Percentiles rank a stretch among this genome's conserved stretches.
phyloP scores from a whole-genome alignment of 2,888 invertebrate genomes.

The Andricus quercusramuli region DNA sequence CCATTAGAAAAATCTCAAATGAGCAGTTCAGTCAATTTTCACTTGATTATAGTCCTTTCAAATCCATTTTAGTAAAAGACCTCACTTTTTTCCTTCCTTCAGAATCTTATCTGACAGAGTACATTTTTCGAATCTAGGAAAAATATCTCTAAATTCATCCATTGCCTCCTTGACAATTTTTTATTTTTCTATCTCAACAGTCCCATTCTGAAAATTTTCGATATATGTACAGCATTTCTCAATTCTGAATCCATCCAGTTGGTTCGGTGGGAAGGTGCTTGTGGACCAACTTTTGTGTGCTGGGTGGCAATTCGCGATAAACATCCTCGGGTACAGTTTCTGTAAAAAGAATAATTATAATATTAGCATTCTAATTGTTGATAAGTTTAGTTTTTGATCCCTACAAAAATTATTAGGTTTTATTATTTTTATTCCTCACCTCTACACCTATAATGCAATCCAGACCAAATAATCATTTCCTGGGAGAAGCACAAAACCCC shows the following conservation, averaged over 20 bases:
- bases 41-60: background rate
- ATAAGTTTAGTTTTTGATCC: too few relatives aligned
- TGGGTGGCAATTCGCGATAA: constrained; percentile 87
- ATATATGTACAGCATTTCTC: background rate
- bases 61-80: background rate
- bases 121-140: background rate
- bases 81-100: background rate
- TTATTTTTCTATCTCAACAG: background rate
- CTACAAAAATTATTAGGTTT: too few relatives aligned
- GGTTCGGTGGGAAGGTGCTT: constrained; percentile 78
- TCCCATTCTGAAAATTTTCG: background rate
- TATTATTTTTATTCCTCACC: constrained; percentile 70
- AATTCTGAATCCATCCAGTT: constrained; percentile 11
- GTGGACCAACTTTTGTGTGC: constrained; percentile 83
- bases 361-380: background rate
- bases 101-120: background rate
- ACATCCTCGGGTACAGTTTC: constrained; percentile 91
- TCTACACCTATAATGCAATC: constrained; percentile 93
- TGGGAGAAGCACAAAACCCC: constrained; percentile 99
- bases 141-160: background rate
- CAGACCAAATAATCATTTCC: constrained; percentile 98
- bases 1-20: background rate
- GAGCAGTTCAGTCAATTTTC: background rate
- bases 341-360: constrained; percentile 68
- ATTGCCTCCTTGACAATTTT: background rate